These are phyloP conservation scores for Panulirus ornatus DNA, from an alignment of 1,140 invertebrate species.

Conservation along the genomic window DNA sequence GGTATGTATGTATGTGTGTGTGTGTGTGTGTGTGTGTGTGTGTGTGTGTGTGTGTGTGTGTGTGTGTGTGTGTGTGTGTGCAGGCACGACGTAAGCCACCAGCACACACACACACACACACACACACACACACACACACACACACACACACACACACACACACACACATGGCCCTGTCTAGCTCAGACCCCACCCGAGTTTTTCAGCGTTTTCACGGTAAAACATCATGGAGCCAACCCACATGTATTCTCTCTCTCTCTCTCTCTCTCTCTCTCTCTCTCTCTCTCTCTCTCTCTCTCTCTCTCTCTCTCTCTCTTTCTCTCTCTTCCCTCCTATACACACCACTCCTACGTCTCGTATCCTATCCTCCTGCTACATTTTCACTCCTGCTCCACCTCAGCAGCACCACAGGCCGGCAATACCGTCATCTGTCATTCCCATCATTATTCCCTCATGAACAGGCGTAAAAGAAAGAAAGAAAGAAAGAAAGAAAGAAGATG, in stretches of 20 bases:
- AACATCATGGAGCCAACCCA: neutral
- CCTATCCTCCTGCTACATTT: neutral
- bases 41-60: neutral
- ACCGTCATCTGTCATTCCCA: neutral
- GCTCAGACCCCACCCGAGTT: neutral
- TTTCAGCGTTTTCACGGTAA: too few species aligned
- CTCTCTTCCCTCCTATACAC: neutral
- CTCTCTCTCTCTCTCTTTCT: neutral
- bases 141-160: constrained; percentile 7
- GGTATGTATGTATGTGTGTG: neutral
- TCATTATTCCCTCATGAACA: neutral
- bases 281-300: constrained; percentile 22
- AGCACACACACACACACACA: constrained; percentile 12
- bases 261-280: neutral
- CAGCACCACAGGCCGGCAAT: neutral
- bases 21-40: neutral
- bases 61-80: neutral
- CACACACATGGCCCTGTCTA: neutral
- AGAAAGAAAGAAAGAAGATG: too few species aligned
- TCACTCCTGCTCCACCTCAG: neutral
- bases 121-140: neutral
- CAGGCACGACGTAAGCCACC: neutral
- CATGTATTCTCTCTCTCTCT: too few species aligned
- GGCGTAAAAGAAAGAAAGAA: too few species aligned
- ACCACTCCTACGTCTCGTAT: neutral